Base-by-base conservation (phyloP, 1,140 invertebrate species). In the Anastrepha ludens region DNA sequence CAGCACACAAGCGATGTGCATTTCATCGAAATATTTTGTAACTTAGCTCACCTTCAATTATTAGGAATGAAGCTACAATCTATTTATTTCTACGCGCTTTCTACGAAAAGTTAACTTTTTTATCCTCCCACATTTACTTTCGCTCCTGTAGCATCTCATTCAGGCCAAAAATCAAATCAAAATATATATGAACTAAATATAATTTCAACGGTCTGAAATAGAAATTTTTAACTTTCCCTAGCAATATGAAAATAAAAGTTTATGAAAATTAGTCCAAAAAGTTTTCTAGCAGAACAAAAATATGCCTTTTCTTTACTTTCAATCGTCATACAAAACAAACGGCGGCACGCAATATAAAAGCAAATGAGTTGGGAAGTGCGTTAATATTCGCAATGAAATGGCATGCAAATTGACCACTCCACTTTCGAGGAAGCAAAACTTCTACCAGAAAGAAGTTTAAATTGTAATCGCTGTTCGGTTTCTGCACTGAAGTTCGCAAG, bases 391-490 rank as follows among this genome's bases (percentile, higher is more conserved):
- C 67, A 74, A 44, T 74, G 67, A 47, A 74, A 44, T 74, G 67
- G 15, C 41, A 74, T 47, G 67, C 41, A 74, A 74, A 74, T 74
- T 74, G 67, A 74, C 67, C 67, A 74, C 67, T 47, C 67, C 67
- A 74, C 67, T 4, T 4, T 62, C 41, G 39, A 1, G 13, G 39
- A 41, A 74, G 15, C 41, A 13, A 55, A 74, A 74, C 67, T 17
- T n/a, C 67, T 17, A 67, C 11, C 64, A 13, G 64, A 2, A 67
- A 74, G 41, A 44, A 74, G 39, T 44, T 74, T 47, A 39, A 74
- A 39, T 70, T 70, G 11, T 39, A 70, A 70, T 70, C 65, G 29
- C 13, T 17, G 2, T 13, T n/a, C 67, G 41, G 5, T 13, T 44
- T 74, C 44, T 74, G 44, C 4, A 41, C 67, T 15, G 29, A 7